Conservation (phyloP, 2,797 vertebrate genomes). For the Eulemur mongoz region DNA sequence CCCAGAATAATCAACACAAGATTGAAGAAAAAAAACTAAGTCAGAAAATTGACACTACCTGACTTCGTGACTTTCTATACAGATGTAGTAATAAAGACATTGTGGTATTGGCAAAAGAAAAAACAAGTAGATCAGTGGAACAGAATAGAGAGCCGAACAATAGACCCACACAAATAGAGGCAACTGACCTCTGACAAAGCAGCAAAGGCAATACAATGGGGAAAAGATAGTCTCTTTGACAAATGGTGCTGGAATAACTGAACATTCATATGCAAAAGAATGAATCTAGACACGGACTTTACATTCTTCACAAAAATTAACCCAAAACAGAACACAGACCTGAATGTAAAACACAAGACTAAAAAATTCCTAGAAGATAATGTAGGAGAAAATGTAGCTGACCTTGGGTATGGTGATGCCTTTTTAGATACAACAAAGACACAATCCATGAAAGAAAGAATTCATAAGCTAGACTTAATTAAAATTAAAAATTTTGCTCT, state of each 20-base stretch:
- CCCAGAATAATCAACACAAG: background rate
- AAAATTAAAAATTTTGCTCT: background rate
- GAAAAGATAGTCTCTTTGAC: background rate
- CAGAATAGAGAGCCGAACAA: background rate
- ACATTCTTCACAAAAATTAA: background rate
- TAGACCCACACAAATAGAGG: background rate
- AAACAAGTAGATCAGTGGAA: background rate
- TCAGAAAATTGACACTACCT: background rate
- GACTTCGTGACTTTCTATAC: background rate
- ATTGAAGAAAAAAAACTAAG: background rate
- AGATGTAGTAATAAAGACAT: background rate
- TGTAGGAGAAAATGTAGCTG: background rate
- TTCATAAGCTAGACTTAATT: background rate
- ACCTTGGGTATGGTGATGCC: background rate
- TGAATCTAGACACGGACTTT: background rate
- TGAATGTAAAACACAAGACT: background rate
- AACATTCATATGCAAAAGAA: background rate
- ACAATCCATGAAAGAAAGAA: background rate
- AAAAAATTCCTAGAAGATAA: background rate
- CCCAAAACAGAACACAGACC: background rate
- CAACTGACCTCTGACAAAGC: background rate
- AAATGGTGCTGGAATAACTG: background rate
- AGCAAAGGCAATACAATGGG: background rate
- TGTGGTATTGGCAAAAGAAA: background rate
- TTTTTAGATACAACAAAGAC: background rate